A percentile compares a stretch with the other conserved stretches of the same genome.
These are phyloP conservation scores for Lophura nycthemera DNA, from an alignment of 2,113 vertebrate genomes.

Conservation along the genomic window DNA sequence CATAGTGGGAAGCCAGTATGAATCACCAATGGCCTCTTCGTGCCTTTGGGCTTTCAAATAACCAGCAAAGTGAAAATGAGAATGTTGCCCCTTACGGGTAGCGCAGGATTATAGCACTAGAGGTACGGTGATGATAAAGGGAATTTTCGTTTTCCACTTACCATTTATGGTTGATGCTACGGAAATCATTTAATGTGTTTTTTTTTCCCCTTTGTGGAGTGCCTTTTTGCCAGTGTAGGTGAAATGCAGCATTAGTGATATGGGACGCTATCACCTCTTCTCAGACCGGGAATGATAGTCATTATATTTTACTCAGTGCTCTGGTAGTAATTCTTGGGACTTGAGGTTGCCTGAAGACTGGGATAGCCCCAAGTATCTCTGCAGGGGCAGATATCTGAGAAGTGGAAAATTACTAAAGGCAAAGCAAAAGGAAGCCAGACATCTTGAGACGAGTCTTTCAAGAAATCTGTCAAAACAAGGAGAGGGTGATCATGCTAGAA, in stretches of 20 bases:
- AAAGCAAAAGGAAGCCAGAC: constrained; percentile 37
- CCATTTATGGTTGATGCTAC: not conserved
- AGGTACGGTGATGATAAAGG: not conserved
- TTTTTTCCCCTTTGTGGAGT: not conserved
- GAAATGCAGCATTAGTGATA: not conserved
- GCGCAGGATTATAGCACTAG: not conserved
- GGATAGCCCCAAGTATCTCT: constrained; percentile 22
- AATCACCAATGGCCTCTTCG: not conserved
- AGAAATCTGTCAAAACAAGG: constrained; percentile 66
- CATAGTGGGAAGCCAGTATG: not conserved
- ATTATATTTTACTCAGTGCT: not conserved
- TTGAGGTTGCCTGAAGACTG: not conserved
- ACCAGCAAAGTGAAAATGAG: not conserved
- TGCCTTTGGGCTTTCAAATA: not conserved
- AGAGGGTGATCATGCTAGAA: constrained; percentile 50
- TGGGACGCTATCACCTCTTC: not conserved
- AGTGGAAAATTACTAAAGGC: constrained; percentile 57
- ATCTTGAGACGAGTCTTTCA: constrained; percentile 56
- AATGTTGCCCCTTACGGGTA: constrained; percentile 38
- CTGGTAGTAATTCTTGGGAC: not conserved
- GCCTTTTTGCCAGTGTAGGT: not conserved
- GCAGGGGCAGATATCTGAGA: constrained; percentile 30
- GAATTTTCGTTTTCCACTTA: not conserved
- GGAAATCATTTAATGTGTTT: not conserved
- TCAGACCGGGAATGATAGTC: accelerated